Percentiles rank a stretch among this genome's conserved stretches.
phyloP scores from a whole-genome alignment of 1,140 invertebrate species.

The Vanessa tameamea region DNA sequence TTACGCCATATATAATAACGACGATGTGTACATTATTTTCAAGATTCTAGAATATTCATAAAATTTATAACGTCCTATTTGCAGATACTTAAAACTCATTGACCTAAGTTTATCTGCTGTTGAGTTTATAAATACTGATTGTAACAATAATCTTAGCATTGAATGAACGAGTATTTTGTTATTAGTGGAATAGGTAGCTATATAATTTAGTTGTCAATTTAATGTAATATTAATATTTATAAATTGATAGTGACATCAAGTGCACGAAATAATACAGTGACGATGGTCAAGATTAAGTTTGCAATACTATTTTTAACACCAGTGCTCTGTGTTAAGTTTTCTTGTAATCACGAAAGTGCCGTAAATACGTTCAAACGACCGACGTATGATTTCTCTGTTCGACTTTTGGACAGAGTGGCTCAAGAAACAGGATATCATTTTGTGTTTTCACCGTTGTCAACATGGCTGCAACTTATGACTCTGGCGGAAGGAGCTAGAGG shows the following conservation, averaged over 20 bases:
- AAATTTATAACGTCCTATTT: background rate
- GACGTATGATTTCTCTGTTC: conserved; percentile 62
- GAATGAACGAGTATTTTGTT: background rate
- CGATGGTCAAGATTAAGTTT: conserved; percentile 33
- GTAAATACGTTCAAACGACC: conserved; percentile 48
- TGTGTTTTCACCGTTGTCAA: conserved; percentile 74
- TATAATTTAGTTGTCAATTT: background rate
- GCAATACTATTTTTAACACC: conserved; percentile 23
- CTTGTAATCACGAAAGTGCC: conserved; percentile 45
- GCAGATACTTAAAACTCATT: conserved; percentile 16
- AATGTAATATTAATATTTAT: background rate
- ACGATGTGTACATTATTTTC: background rate
- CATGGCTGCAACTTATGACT: conserved; percentile 75
- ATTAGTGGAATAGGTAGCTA: background rate
- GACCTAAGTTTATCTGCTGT: conserved; percentile 31
- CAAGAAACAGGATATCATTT: conserved; percentile 59
- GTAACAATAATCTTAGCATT: conserved; percentile 14
- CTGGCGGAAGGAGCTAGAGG: conserved; percentile 74
- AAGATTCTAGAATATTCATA: background rate
- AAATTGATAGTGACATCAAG: background rate
- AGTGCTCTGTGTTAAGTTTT: conserved; percentile 24
- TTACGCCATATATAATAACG: background rate
- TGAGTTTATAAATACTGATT: conserved; percentile 29
- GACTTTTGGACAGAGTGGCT: conserved; percentile 54
- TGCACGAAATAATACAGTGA: background rate